phyloP scores from a whole-genome alignment of 2,113 vertebrate species.

The Austrofundulus limnaeus region DNA sequence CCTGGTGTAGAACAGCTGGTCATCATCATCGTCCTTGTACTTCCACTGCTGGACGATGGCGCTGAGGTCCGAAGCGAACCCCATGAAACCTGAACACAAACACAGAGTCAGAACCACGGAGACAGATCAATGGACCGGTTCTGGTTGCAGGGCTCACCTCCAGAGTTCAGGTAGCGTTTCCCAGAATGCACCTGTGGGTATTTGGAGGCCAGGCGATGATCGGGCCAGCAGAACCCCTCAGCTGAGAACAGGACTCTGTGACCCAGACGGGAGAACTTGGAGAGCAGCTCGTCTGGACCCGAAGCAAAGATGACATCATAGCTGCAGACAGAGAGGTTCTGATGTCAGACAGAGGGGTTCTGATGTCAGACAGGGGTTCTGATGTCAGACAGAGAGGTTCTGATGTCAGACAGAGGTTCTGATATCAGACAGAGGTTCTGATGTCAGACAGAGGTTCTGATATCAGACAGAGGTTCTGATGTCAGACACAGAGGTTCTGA shows the following conservation, averaged over 20 bases:
- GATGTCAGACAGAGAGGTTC: not conserved
- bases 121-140: not conserved
- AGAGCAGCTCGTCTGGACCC: constrained; percentile 57
- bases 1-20: constrained; percentile 72
- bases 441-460: too few relatives aligned
- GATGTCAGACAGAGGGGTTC: too few relatives aligned
- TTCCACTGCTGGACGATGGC: constrained; percentile 68
- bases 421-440: too few relatives aligned
- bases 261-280: constrained; percentile 49
- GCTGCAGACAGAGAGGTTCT: constrained; percentile 25
- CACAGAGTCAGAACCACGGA: not conserved
- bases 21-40: constrained; percentile 66
- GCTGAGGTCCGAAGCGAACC: constrained; percentile 51
- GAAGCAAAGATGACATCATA: constrained; percentile 68
- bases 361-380: too few relatives aligned
- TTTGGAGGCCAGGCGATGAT: constrained; percentile 66
- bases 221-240: constrained; percentile 70
- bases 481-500: too few relatives aligned
- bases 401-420: too few relatives aligned
- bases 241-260: constrained; percentile 67
- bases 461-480: too few relatives aligned
- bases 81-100: constrained; percentile 53
- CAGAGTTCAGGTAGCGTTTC: constrained; percentile 74
- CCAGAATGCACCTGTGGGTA: constrained; percentile 68
- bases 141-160: constrained; percentile 38